Percentiles rank a stretch among this genome's conserved stretches.
phyloP scores from a whole-genome alignment of 2,888 invertebrate genomes.

The Xylota sylvarum region DNA sequence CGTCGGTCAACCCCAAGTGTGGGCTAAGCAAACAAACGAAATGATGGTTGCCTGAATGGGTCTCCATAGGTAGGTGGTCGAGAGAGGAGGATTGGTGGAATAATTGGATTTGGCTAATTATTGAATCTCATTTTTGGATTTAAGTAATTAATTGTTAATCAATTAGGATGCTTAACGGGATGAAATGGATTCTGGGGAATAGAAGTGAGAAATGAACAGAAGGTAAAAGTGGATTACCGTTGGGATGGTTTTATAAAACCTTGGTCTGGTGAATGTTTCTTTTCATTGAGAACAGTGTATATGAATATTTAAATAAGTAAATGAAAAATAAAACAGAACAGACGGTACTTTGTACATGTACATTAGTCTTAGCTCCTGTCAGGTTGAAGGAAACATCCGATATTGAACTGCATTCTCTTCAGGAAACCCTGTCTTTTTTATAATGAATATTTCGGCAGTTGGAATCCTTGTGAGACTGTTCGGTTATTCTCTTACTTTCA shows the following conservation, averaged over 20 bases:
- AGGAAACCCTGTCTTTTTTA: too few relatives aligned
- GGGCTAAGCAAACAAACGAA: slow-evolving; percentile 25
- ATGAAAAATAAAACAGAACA: too few relatives aligned
- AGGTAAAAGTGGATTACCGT: neutral
- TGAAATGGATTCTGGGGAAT: slow-evolving; percentile 1
- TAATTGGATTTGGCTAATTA: slow-evolving; percentile 65
- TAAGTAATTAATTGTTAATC: slow-evolving; percentile 57
- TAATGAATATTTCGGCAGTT: too few relatives aligned
- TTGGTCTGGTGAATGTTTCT: too few relatives aligned
- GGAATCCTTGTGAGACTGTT: too few relatives aligned
- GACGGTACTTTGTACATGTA: too few relatives aligned
- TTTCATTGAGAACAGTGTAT: too few relatives aligned
- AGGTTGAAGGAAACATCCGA: too few relatives aligned
- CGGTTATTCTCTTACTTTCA: too few relatives aligned
- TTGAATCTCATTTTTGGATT: slow-evolving; percentile 49
- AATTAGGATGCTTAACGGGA: slow-evolving; percentile 55
- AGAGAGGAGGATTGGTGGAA: neutral
- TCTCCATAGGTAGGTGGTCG: neutral
- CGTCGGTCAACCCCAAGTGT: slow-evolving; percentile 10
- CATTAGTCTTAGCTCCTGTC: too few relatives aligned
- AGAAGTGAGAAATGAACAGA: neutral
- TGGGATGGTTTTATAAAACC: neutral
- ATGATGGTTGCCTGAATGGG: slow-evolving; percentile 1
- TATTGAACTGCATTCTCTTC: too few relatives aligned
- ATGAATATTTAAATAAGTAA: too few relatives aligned